phyloP scores from a whole-genome alignment of 2,113 vertebrate species.

The Leptobrachium ailaonicum region DNA sequence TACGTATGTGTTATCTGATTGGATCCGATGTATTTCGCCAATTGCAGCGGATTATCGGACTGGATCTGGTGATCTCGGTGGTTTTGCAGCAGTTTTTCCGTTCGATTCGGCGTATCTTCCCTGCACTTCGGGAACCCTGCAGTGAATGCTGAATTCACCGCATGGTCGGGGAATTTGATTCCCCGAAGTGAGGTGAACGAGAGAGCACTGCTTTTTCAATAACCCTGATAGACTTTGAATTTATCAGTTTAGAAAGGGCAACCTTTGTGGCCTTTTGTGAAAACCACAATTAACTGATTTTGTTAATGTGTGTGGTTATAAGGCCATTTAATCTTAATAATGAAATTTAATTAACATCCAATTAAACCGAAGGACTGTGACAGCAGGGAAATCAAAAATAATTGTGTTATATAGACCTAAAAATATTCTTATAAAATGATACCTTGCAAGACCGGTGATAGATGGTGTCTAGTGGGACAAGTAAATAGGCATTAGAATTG shows the following conservation, averaged over 20 bases:
- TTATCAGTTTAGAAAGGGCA: constrained; percentile 17
- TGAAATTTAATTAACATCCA: constrained; percentile 40
- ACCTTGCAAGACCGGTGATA: background rate
- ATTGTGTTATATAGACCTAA: constrained; percentile 15
- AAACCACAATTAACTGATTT: constrained; percentile 31
- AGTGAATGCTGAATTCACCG: no score
- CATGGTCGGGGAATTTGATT: no score
- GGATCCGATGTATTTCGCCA: no score
- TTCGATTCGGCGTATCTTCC: no score
- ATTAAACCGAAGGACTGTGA: constrained; percentile 28
- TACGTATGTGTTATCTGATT: no score
- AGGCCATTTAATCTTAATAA: constrained; percentile 38
- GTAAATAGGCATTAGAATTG: background rate
- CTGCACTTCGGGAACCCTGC: no score
- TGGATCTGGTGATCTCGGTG: no score
- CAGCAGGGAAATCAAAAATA: constrained; percentile 35
- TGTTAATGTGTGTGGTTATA: constrained; percentile 23
- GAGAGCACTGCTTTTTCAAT: no score
- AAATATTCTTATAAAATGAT: constrained; percentile 31
- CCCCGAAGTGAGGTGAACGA: no score
- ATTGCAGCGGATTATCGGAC: no score
- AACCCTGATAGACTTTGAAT: no score
- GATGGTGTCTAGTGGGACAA: background rate
- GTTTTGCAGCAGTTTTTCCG: no score
- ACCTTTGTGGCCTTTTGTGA: constrained; percentile 1